These are phyloP conservation scores for Petrocephalus sullivani DNA, from an alignment of 2,797 vertebrate genomes.

Conservation along the genomic window DNA sequence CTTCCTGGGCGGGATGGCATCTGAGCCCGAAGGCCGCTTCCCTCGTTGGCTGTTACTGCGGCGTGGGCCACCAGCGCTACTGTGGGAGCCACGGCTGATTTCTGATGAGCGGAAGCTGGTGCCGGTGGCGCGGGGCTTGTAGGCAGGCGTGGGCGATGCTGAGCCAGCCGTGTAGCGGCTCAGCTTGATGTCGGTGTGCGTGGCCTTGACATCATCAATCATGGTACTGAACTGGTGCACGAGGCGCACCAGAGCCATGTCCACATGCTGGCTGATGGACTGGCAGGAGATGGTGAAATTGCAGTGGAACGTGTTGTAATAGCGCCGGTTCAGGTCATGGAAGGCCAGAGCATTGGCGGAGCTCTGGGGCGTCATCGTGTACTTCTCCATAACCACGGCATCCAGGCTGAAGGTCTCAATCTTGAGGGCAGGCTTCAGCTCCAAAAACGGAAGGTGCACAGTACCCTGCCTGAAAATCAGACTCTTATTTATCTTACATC, in stretches of 20 bases:
- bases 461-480: constrained; percentile 74
- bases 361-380: constrained; percentile 74
- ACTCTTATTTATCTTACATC: not conserved
- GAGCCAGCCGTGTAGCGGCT: constrained; percentile 96
- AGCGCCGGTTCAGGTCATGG: constrained; percentile 90
- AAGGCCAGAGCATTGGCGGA: constrained; percentile 78
- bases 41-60: constrained; percentile 75
- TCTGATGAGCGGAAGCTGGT: constrained; percentile 89
- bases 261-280: constrained; percentile 93
- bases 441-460: constrained; percentile 81
- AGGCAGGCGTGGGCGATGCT: constrained; percentile 89
- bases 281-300: constrained; percentile 96
- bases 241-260: constrained; percentile 96
- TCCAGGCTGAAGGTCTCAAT: constrained; percentile 95
- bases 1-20: constrained; percentile 63
- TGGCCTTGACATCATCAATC: constrained; percentile 97
- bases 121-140: constrained; percentile 84
- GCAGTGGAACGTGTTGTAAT: constrained; percentile 94
- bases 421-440: constrained; percentile 94
- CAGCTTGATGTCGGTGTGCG: constrained; percentile 96
- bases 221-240: constrained; percentile 99
- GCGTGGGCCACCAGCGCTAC: constrained; percentile 81
- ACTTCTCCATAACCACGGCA: constrained; percentile 92
- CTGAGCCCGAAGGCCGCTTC: constrained; percentile 62
- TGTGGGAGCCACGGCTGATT: constrained; percentile 91